Evolutionary conservation across 1,140 invertebrate species (phyloP).

Genomic region (Heliconius hermathena): DNA sequence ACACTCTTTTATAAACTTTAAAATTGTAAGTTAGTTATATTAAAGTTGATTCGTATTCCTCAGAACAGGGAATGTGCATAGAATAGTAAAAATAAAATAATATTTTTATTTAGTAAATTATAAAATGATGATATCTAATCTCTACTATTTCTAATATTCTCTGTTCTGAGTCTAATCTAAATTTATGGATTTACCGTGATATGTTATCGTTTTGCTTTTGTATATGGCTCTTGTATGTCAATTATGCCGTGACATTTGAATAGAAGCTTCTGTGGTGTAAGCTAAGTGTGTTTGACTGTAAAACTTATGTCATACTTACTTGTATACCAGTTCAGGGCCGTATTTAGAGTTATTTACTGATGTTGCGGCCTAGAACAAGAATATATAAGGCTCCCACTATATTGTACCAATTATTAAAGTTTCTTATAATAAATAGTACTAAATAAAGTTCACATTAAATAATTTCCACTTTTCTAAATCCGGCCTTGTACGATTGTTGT

Average conservation of each 20-base stretch:
- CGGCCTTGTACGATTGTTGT: neutral
- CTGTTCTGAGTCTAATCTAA: constrained; percentile 1
- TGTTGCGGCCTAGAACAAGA: neutral
- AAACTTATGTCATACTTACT: neutral
- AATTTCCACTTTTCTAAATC: neutral
- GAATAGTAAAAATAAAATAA: neutral
- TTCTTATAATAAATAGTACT: neutral
- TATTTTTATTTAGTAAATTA: neutral
- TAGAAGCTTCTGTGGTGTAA: constrained; percentile 12
- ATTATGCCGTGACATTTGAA: constrained; percentile 23
- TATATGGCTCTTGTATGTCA: constrained; percentile 19
- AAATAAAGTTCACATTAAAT: neutral
- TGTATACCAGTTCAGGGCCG: neutral
- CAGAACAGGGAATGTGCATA: constrained; percentile 20
- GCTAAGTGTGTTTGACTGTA: constrained; percentile 12
- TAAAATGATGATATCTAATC: neutral
- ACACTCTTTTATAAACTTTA: constrained; percentile 75
- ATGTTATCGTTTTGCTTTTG: constrained; percentile 5
- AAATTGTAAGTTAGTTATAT: constrained; percentile 66
- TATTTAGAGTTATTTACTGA: neutral
- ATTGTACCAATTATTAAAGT: neutral
- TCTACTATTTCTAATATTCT: constrained; percentile 9
- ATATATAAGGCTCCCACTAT: neutral
- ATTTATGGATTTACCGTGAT: constrained; percentile 13
- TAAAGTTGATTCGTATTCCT: constrained; percentile 35